Percentiles rank a stretch among this genome's conserved stretches.
These are phyloP conservation scores for Drosophila littoralis DNA, from an alignment of 1,140 invertebrate genomes.

Conservation along the genomic window DNA sequence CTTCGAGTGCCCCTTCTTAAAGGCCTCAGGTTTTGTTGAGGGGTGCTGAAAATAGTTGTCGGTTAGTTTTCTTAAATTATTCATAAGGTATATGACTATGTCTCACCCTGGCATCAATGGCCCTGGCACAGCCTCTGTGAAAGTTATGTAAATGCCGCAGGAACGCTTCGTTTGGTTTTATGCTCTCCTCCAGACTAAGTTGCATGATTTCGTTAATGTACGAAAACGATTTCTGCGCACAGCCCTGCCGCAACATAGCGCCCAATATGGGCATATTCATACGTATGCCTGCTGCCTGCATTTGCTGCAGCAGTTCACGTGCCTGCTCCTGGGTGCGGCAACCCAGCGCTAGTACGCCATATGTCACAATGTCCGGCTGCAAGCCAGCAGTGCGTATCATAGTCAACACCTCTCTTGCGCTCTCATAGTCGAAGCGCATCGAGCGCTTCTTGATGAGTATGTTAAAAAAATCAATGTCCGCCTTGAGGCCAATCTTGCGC, in stretches of 20 bases:
- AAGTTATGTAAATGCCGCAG: slow-evolving; percentile 86
- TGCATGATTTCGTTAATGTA: slow-evolving; percentile 90
- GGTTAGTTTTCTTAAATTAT: not conserved
- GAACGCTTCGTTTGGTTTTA: slow-evolving; percentile 87
- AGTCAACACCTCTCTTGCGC: slow-evolving; percentile 88
- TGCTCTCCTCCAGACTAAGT: slow-evolving; percentile 86
- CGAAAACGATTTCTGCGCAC: slow-evolving; percentile 86
- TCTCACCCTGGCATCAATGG: slow-evolving; percentile 85
- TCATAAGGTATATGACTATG: not conserved
- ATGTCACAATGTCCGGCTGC: slow-evolving; percentile 91
- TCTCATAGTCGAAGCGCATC: slow-evolving; percentile 87
- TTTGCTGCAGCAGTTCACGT: slow-evolving; percentile 88
- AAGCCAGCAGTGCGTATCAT: slow-evolving; percentile 87
- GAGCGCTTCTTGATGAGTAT: slow-evolving; percentile 92
- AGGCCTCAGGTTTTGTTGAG: slow-evolving; percentile 64
- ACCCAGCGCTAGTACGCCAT: slow-evolving; percentile 92
- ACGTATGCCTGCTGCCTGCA: slow-evolving; percentile 88
- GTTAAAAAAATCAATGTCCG: slow-evolving; percentile 94
- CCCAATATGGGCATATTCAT: slow-evolving; percentile 90
- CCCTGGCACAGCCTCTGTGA: slow-evolving; percentile 83
- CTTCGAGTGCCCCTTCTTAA: slow-evolving; percentile 83
- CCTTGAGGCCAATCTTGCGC: slow-evolving; percentile 86
- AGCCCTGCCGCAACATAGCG: slow-evolving; percentile 88
- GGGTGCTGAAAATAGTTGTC: slow-evolving; percentile 54
- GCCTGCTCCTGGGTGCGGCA: slow-evolving; percentile 88